phyloP scores from a whole-genome alignment of 2,888 invertebrate genomes.

The Heteromyza rotundicornis region DNA sequence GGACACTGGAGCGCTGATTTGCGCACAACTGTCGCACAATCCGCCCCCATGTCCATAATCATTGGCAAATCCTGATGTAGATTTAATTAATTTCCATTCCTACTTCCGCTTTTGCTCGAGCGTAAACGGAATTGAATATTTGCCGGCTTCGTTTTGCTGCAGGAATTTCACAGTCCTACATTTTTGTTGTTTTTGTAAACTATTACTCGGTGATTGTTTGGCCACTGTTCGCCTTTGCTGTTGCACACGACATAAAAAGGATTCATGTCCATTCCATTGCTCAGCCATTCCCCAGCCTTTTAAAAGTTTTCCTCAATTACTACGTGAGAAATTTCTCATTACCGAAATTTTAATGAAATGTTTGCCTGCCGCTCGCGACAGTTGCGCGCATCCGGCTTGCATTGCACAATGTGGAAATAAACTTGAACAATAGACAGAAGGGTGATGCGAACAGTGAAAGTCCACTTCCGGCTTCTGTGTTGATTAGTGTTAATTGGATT shows the following conservation, averaged over 20 bases:
- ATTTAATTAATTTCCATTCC: slow-evolving; percentile 49
- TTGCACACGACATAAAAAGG: slow-evolving; percentile 1
- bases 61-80: slow-evolving; percentile 29
- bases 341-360: slow-evolving; percentile 15
- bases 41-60: neutral
- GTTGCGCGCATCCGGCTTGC: slow-evolving; percentile 29
- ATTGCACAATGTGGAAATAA: slow-evolving; percentile 33
- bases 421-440: slow-evolving; percentile 30
- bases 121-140: slow-evolving; percentile 15
- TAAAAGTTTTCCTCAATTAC: slow-evolving; percentile 46
- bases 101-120: slow-evolving; percentile 42
- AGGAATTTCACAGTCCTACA: neutral
- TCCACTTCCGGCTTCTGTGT: slow-evolving; percentile 41
- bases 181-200: neutral
- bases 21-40: slow-evolving; percentile 3
- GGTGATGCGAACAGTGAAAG: neutral
- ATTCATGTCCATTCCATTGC: neutral
- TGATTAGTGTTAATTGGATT: slow-evolving; percentile 52
- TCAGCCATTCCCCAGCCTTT: neutral
- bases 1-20: too few relatives aligned
- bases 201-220: neutral
- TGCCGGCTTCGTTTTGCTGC: neutral
- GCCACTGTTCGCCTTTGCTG: neutral
- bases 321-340: slow-evolving; percentile 34
- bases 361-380: slow-evolving; percentile 45